Base-by-base conservation (phyloP, 2,797 vertebrate genomes). In the Gobionotothen gibberifrons region DNA sequence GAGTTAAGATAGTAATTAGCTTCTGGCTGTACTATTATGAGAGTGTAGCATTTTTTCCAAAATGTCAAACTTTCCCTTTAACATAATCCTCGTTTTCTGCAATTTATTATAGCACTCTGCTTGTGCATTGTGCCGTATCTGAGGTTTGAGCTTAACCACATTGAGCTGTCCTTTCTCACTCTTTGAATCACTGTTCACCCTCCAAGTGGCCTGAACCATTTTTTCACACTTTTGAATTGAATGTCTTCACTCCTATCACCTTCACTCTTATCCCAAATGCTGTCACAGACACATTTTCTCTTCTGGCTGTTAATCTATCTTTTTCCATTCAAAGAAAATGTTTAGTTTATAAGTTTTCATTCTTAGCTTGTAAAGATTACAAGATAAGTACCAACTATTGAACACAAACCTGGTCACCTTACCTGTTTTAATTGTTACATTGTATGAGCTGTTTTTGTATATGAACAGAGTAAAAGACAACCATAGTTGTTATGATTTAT, bases 111-210 rank as follows among this genome's bases (percentile, higher is more conserved):
- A 62, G 21, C 29, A 49, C 58, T 71, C 21, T 57, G 40, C 55
- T 13, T 49, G 26, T 70, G 39, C 19, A 9, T 55, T 72, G 26
- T 74, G 64, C 15, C 60, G 17, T 71, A 21, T 43, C 21, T 69
- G 15, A 71, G 17, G 13, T 65, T 47, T 76, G 57, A 63, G 22
- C 13, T 69, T 72, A 46, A 72, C 15, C 19, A 4, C 26, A 26
- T 26, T 26, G 26, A 36, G 74, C 26, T 5, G 64, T 76, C 60
- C 54, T 76, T 69, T 66, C 78, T 85, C 54, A 83, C 74, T 17
- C 67, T 72, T 80, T 84, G 72, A 85, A 79, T 69, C 69, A 42
- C 64, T 68, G 52, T 74, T 85, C 60, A 69, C 83, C 52, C 73
- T 83, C 52, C 32, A 74, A 60, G 69, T 86, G 29, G 57, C 14